Base-by-base conservation (phyloP, 2,113 vertebrate species). In the Callorhinus ursinus region DNA sequence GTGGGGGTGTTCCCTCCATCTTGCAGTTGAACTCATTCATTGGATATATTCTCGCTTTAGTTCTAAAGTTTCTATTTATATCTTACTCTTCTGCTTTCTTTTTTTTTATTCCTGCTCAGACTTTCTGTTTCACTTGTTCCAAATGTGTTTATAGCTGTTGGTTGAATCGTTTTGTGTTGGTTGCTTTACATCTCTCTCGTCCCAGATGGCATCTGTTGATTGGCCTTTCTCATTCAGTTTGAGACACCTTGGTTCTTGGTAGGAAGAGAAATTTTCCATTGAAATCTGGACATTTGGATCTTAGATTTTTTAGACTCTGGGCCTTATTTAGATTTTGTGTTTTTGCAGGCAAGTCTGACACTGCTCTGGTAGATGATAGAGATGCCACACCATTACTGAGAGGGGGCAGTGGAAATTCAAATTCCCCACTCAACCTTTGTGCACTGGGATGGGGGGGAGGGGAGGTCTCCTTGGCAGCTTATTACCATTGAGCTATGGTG, bases 241-340 rank as follows among this genome's bases (percentile, higher is more conserved):
- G 82, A 65, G 72, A 89, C 79, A 71, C 63, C 13, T 46, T 88
- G 1, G 4, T 82, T 96, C 81, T 92, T 77, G 18, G 26, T 90
- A 65, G 28, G 28, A 65, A 79, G 36, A 87, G 51, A 76, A 46
- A 67, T 87, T 79, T 87, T 95, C 14, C 55, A 0, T 74, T 87
- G 83, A 81, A 87, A 93, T 63, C 28, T 53, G 26, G 33, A 81
- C 19, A 36, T n/a, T 59, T 74, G 61, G 7, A 3, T 89, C 82
- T 91, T 97, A 33, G 9, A 5, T 86, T 94, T 79, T 71, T 71
- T 76, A 61, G 18, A 57, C 24, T 71, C 42, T 77, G 39, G 5
- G 65, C 65, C 36, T 95, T 95, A 91, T 6, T 93, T 95, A 94
- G 83, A 24, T 49, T 16, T 80, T 69, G 15, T 93, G 49, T 46